These are phyloP conservation scores for Urosaurus nigricauda DNA, from an alignment of 2,797 vertebrate genomes.

Conservation along the genomic window DNA sequence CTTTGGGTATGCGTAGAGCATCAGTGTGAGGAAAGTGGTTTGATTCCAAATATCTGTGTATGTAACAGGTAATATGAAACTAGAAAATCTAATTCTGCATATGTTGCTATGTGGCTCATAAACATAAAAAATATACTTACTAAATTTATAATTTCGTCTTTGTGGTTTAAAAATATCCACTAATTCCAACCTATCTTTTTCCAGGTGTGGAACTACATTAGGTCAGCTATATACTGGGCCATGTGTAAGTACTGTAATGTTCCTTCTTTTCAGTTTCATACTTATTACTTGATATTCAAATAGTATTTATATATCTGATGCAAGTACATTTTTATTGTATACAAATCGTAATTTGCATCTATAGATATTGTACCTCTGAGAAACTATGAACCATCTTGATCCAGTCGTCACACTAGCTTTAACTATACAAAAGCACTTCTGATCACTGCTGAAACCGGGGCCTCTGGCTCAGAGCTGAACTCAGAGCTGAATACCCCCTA, in stretches of 20 bases:
- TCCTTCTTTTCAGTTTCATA: too few relatives aligned
- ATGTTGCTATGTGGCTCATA: constrained; percentile 3
- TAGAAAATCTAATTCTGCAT: neutral
- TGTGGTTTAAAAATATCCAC: neutral
- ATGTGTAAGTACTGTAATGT: constrained; percentile 34
- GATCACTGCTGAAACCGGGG: too few relatives aligned
- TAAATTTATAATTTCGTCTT: neutral
- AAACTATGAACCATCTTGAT: neutral
- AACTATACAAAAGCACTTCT: too few relatives aligned
- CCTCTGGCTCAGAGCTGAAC: too few relatives aligned
- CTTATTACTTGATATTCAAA: neutral
- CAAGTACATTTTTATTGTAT: neutral
- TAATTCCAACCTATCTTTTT: constrained; percentile 6
- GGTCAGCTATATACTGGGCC: neutral
- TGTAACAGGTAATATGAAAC: neutral
- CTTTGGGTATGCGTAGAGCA: neutral
- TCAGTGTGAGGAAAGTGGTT: neutral
- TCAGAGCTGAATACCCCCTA: too few relatives aligned
- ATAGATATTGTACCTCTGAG: neutral
- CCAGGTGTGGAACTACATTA: neutral
- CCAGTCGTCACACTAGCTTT: neutral
- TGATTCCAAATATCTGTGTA: neutral
- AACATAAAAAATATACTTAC: neutral
- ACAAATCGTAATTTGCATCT: neutral
- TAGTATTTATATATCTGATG: neutral